Conservation (phyloP, 2,797 vertebrate genomes). For the Pogonophryne albipinna region DNA sequence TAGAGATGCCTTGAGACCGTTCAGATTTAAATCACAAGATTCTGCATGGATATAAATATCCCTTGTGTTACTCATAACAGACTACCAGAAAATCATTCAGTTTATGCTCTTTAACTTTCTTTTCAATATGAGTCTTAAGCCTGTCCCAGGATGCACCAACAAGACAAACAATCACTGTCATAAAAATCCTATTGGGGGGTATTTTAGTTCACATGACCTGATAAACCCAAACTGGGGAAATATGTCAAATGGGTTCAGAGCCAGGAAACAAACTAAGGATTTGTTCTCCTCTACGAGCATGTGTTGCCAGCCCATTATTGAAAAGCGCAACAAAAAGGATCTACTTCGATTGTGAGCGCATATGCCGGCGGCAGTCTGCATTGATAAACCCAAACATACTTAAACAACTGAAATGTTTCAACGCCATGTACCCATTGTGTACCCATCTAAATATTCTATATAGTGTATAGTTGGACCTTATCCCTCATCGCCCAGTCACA, state of each 20-base stretch:
- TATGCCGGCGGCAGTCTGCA: background rate
- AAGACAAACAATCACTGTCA: constrained; percentile 13
- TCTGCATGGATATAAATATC: constrained; percentile 9
- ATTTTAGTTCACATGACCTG: constrained; percentile 9
- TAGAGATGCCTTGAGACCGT: background rate
- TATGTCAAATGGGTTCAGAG: background rate
- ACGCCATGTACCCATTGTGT: background rate
- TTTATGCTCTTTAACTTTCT: constrained; percentile 1
- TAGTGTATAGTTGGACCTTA: constrained; percentile 11
- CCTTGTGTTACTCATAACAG: background rate
- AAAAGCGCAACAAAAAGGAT: background rate
- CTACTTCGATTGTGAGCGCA: background rate
- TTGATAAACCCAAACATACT: background rate
- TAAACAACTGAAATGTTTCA: background rate
- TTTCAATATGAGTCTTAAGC: constrained; percentile 10
- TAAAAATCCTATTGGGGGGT: constrained; percentile 14
- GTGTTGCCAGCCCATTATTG: background rate
- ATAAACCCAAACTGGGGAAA: background rate
- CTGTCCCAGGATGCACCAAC: background rate
- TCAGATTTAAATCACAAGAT: background rate
- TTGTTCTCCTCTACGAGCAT: background rate
- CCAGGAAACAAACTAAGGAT: background rate
- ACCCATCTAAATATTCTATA: constrained; percentile 2
- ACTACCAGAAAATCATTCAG: background rate
- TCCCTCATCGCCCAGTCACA: constrained; percentile 31